These are phyloP conservation scores for Thelaira solivaga DNA, from an alignment of 2,888 invertebrate genomes.

Conservation along the genomic window DNA sequence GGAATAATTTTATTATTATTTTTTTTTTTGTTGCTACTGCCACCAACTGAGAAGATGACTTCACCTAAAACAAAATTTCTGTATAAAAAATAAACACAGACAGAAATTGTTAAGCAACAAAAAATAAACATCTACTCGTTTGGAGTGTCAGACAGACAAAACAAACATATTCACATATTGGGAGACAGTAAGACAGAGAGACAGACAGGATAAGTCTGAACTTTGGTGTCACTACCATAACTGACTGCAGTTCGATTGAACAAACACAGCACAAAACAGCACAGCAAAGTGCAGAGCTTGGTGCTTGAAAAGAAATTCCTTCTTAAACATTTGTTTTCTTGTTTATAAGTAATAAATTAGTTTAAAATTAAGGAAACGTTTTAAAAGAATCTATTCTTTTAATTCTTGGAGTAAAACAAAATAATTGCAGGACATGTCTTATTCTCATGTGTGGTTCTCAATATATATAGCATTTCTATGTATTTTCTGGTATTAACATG, in stretches of 20 bases:
- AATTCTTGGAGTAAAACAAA: neutral
- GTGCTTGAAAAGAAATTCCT: conserved; percentile 27
- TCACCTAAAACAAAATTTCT: conserved; percentile 25
- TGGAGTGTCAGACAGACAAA: conserved; percentile 42
- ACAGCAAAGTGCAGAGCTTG: conserved; percentile 22
- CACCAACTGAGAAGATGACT: conserved; percentile 58
- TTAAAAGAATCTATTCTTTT: neutral
- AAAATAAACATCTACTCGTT: conserved; percentile 9
- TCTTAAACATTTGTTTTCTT: conserved; percentile 34
- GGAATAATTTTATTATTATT: conserved; percentile 22
- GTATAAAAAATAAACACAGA: neutral
- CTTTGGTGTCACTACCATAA: conserved; percentile 34
- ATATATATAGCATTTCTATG: too few species aligned
- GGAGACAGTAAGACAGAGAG: conserved; percentile 27
- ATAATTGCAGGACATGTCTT: too few species aligned
- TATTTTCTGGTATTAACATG: too few species aligned
- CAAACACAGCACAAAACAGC: neutral
- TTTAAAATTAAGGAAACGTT: neutral
- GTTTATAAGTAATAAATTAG: conserved; percentile 28
- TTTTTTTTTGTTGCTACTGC: conserved; percentile 39
- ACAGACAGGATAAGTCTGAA: conserved; percentile 39
- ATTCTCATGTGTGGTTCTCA: too few species aligned
- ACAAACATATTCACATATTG: conserved; percentile 42
- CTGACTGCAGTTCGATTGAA: neutral
- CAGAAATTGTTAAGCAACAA: conserved; percentile 15